phyloP scores from a whole-genome alignment of 2,888 invertebrate species.

The Myopa testacea region DNA sequence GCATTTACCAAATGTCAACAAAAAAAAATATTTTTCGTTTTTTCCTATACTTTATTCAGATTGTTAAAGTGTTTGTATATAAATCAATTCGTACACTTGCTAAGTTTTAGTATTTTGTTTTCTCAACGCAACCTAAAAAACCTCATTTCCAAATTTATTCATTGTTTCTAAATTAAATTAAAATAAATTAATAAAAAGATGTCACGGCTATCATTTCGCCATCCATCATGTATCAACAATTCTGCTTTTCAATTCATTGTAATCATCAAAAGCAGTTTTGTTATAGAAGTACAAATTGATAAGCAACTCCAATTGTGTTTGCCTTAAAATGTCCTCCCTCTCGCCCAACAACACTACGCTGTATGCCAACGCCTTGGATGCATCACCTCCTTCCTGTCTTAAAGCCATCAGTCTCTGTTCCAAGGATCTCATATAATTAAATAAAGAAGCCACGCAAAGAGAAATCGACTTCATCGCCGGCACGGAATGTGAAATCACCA shows the following conservation, averaged over 20 bases:
- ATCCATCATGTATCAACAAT: conserved; percentile 10
- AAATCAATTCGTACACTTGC: too few relatives aligned
- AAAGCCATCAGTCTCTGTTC: conserved; percentile 53
- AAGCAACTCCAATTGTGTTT: conserved; percentile 53
- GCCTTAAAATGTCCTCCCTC: conserved; percentile 48
- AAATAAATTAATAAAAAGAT: too few relatives aligned
- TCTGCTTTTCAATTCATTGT: conserved; percentile 17
- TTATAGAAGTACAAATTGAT: conserved; percentile 56
- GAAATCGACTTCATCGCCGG: conserved; percentile 37
- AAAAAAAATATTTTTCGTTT: too few relatives aligned
- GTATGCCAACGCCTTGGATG: background rate
- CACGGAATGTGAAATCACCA: background rate
- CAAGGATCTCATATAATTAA: conserved; percentile 43
- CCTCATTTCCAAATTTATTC: too few relatives aligned
- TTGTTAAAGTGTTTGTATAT: too few relatives aligned
- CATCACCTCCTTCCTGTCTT: conserved; percentile 42
- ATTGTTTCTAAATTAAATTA: too few relatives aligned
- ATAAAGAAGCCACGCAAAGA: conserved; percentile 44
- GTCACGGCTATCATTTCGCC: too few relatives aligned
- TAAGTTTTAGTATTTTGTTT: too few relatives aligned
- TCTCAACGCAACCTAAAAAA: too few relatives aligned
- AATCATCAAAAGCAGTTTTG: conserved; percentile 40
- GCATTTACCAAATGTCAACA: too few relatives aligned
- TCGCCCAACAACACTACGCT: conserved; percentile 50
- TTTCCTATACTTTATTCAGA: too few relatives aligned